phyloP scores from a whole-genome alignment of 2,888 invertebrate genomes.

The Drosophila diplacantha region DNA sequence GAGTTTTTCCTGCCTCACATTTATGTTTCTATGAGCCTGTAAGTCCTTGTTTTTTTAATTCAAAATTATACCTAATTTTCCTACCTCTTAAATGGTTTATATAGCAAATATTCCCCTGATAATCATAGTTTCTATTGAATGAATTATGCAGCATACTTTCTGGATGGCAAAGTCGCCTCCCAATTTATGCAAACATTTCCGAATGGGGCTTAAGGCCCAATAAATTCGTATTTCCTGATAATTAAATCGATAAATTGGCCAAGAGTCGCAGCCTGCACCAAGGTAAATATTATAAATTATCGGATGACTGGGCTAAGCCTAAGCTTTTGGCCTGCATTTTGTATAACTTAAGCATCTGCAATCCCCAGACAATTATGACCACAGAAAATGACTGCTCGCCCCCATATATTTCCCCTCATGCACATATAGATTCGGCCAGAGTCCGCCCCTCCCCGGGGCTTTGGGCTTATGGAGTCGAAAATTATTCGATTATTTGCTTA shows the following conservation, averaged over 20 bases:
- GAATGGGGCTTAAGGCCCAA: background rate
- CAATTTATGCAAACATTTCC: background rate
- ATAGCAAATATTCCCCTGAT: background rate
- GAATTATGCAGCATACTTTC: background rate
- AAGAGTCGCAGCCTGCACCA: slow-evolving; percentile 5
- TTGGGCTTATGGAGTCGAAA: slow-evolving; percentile 18
- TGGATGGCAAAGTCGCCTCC: background rate
- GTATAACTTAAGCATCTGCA: slow-evolving; percentile 7
- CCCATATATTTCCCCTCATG: background rate
- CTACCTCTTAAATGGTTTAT: background rate
- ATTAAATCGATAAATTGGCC: slow-evolving; percentile 12
- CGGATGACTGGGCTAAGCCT: slow-evolving; percentile 10
- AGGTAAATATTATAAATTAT: slow-evolving; percentile 22
- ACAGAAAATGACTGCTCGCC: slow-evolving; percentile 8
- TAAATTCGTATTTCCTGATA: slow-evolving; percentile 10
- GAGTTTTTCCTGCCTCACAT: background rate
- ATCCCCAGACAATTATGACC: slow-evolving; percentile 23
- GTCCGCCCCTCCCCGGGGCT: background rate
- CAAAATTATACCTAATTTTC: too few relatives aligned
- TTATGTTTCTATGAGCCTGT: background rate
- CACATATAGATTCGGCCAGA: background rate
- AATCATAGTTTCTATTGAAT: background rate
- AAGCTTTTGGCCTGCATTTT: background rate
- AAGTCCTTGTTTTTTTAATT: background rate
- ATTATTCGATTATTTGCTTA: slow-evolving; percentile 33